Conservation (phyloP, 2,797 vertebrate species). For the Prionace glauca region DNA sequence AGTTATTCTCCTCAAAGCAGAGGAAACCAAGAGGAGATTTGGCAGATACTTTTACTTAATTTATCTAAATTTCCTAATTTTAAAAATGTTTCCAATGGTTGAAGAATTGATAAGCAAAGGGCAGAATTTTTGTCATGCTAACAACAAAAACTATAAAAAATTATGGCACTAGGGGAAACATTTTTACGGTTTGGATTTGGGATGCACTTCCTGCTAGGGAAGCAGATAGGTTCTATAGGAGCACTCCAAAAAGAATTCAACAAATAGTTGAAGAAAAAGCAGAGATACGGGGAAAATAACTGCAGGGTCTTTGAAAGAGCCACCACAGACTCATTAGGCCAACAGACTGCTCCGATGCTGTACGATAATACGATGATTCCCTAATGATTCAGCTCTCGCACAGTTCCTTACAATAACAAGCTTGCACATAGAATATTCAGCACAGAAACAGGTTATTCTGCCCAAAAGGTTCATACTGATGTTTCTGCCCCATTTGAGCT, state of each 20-base stretch:
- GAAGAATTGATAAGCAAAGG: background rate
- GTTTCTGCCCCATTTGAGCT: background rate
- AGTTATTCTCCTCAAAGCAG: background rate
- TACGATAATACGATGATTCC: too few species aligned
- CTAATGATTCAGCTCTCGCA: background rate
- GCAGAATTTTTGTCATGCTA: too few species aligned
- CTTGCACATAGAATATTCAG: background rate
- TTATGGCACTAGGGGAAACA: too few species aligned
- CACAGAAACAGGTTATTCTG: background rate
- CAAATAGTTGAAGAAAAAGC: background rate
- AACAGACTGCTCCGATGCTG: background rate
- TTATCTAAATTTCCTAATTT: too few species aligned
- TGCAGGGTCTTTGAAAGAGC: background rate
- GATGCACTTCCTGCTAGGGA: too few species aligned
- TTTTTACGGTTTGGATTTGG: too few species aligned
- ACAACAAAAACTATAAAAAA: too few species aligned
- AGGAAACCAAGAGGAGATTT: too few species aligned
- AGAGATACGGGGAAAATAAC: background rate
- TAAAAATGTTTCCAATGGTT: too few species aligned
- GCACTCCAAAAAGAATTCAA: background rate
- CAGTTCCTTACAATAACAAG: too few species aligned
- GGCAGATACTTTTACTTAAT: too few species aligned
- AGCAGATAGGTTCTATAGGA: too few species aligned
- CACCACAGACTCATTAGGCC: background rate
- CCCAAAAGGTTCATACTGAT: background rate